phyloP scores from a whole-genome alignment of 2,797 vertebrate genomes.

The Sebastes jordani region DNA sequence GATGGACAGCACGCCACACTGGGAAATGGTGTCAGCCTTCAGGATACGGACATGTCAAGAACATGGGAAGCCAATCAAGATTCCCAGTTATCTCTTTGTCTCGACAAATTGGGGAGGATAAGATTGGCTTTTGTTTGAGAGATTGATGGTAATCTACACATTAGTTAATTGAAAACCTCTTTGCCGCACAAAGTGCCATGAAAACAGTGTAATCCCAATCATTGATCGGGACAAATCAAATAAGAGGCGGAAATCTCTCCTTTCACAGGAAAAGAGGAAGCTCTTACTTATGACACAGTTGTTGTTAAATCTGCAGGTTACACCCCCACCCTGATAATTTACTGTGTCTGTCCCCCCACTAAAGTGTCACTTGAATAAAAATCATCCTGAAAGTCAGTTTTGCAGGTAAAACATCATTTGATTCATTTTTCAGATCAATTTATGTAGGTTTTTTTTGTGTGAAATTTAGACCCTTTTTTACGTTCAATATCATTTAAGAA shows the following conservation, averaged over 20 bases:
- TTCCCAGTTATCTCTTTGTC: slow-evolving; percentile 67
- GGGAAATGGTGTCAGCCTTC: slow-evolving; percentile 45
- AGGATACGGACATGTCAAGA: slow-evolving; percentile 55
- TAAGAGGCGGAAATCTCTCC: slow-evolving; percentile 77
- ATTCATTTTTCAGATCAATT: slow-evolving; percentile 19
- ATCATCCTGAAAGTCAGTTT: neutral
- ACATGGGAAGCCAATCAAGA: slow-evolving; percentile 70
- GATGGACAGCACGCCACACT: slow-evolving; percentile 26
- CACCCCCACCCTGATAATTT: slow-evolving; percentile 23
- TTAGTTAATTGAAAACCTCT: slow-evolving; percentile 89
- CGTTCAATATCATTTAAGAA: slow-evolving; percentile 37
- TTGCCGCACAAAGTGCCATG: slow-evolving; percentile 75
- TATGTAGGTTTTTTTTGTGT: neutral
- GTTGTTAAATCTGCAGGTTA: slow-evolving; percentile 64
- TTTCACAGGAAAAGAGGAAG: slow-evolving; percentile 70
- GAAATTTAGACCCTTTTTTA: slow-evolving; percentile 28
- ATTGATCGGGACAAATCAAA: slow-evolving; percentile 83
- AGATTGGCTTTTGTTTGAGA: slow-evolving; percentile 49
- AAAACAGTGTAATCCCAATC: slow-evolving; percentile 81
- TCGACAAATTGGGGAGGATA: slow-evolving; percentile 49
- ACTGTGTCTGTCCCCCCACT: neutral
- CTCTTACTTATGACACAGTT: slow-evolving; percentile 63
- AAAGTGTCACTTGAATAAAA: slow-evolving; percentile 10
- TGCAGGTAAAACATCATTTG: neutral
- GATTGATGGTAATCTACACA: slow-evolving; percentile 87